These are phyloP conservation scores for Eospalax fontanierii DNA, from an alignment of 2,797 vertebrate species.

Conservation along the genomic window DNA sequence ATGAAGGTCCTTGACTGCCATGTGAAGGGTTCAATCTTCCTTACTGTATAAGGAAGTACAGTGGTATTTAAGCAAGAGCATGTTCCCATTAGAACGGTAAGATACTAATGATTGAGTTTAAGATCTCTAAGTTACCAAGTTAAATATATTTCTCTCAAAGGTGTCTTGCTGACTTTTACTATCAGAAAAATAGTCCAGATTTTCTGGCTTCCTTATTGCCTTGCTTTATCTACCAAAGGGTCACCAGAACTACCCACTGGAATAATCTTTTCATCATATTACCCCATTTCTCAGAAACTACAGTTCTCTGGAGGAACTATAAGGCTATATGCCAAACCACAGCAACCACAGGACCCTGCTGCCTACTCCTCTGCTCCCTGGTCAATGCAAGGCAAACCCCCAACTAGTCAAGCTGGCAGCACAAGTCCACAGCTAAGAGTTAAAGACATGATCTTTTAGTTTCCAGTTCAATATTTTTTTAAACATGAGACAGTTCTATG, in stretches of 20 bases:
- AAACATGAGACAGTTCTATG: slow-evolving; percentile 32
- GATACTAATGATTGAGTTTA: neutral
- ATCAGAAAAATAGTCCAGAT: slow-evolving; percentile 54
- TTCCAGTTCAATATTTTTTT: neutral
- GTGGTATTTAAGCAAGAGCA: neutral
- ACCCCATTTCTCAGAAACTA: slow-evolving; percentile 36
- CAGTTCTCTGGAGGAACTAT: neutral
- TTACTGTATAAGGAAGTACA: neutral
- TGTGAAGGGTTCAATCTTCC: neutral
- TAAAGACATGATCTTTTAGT: slow-evolving; percentile 28
- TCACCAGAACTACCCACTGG: slow-evolving; percentile 13
- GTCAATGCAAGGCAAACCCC: neutral
- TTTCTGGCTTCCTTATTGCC: slow-evolving; percentile 6
- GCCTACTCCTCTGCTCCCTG: neutral
- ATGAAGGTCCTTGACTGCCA: neutral
- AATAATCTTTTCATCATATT: slow-evolving; percentile 3
- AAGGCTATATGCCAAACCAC: neutral
- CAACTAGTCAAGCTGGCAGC: neutral
- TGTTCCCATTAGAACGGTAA: neutral
- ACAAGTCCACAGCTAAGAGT: neutral
- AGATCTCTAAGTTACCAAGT: slow-evolving; percentile 43
- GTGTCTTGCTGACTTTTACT: slow-evolving; percentile 45
- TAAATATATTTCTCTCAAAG: slow-evolving; percentile 29
- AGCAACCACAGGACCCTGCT: neutral
- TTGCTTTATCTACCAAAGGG: slow-evolving; percentile 16